These are phyloP conservation scores for Leptinotarsa rubiginosa DNA, from an alignment of 2,888 invertebrate species.

Conservation along the genomic window DNA sequence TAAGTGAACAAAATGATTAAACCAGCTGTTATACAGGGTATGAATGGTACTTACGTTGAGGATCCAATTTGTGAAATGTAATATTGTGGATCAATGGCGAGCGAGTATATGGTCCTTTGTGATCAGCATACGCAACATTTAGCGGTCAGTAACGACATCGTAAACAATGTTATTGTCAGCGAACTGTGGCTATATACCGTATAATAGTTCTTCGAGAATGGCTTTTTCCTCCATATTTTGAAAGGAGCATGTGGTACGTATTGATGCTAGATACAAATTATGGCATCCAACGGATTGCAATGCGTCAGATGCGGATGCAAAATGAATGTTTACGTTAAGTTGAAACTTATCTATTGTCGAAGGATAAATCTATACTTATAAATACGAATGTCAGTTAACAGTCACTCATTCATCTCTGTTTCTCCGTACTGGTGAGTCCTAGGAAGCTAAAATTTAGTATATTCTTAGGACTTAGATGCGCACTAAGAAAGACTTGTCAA, in stretches of 20 bases:
- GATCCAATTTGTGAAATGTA: neutral
- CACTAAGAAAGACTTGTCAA: too few species aligned
- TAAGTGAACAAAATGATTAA: neutral
- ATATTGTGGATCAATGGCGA: slow-evolving; percentile 1
- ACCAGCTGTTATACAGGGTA: slow-evolving; percentile 5
- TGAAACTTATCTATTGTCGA: too few species aligned
- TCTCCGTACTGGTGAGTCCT: too few species aligned
- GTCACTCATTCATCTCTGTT: too few species aligned
- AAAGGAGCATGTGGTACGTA: neutral
- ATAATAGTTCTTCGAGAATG: neutral
- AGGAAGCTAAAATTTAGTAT: too few species aligned
- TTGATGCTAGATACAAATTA: neutral
- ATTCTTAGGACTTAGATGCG: too few species aligned
- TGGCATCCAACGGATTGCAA: too few species aligned
- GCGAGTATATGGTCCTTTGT: neutral
- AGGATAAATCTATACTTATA: too few species aligned
- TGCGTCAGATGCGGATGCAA: too few species aligned
- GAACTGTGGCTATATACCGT: neutral
- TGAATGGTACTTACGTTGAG: neutral
- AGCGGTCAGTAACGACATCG: neutral
- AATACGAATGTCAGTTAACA: too few species aligned
- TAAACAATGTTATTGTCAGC: neutral
- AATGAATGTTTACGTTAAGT: too few species aligned
- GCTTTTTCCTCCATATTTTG: neutral
- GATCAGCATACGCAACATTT: neutral